Evolutionary conservation across 2,797 vertebrate species (phyloP).

Genomic region (Argyrosomus regius): DNA sequence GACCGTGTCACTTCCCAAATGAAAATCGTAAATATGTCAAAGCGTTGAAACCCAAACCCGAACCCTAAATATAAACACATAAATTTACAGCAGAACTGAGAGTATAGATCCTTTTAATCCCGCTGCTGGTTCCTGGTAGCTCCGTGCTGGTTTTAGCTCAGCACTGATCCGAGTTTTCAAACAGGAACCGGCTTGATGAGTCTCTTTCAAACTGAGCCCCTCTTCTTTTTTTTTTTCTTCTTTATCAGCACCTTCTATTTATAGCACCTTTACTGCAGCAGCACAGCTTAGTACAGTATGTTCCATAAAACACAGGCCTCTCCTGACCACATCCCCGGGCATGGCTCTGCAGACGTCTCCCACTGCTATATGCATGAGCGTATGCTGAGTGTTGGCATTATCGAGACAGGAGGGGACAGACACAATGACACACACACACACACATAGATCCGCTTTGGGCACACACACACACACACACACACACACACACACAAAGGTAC

Average conservation of each 20-base stretch:
- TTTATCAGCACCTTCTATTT: conserved; percentile 82
- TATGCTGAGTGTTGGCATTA: conserved; percentile 30
- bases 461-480: neutral
- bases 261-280: conserved; percentile 74
- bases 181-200: conserved; percentile 60
- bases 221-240: conserved; percentile 52
- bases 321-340: conserved; percentile 67
- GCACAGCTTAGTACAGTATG: conserved; percentile 74
- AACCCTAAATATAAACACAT: conserved; percentile 39
- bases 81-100: conserved; percentile 41
- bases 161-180: conserved; percentile 55
- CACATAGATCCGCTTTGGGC: too few relatives aligned
- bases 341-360: conserved; percentile 56
- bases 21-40: conserved; percentile 50
- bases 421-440: conserved; percentile 1
- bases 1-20: conserved; percentile 21
- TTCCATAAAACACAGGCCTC: conserved; percentile 70
- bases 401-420: conserved; percentile 26
- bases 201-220: conserved; percentile 58
- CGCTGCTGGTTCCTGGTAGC: neutral
- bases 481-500: conserved; percentile 4
- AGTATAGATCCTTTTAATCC: neutral
- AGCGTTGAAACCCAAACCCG: conserved; percentile 10
- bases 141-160: conserved; percentile 44
- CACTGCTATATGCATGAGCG: conserved; percentile 17